Evolutionary conservation across 2,113 vertebrate genomes (phyloP).

Genomic region (Phaethornis superciliosus): DNA sequence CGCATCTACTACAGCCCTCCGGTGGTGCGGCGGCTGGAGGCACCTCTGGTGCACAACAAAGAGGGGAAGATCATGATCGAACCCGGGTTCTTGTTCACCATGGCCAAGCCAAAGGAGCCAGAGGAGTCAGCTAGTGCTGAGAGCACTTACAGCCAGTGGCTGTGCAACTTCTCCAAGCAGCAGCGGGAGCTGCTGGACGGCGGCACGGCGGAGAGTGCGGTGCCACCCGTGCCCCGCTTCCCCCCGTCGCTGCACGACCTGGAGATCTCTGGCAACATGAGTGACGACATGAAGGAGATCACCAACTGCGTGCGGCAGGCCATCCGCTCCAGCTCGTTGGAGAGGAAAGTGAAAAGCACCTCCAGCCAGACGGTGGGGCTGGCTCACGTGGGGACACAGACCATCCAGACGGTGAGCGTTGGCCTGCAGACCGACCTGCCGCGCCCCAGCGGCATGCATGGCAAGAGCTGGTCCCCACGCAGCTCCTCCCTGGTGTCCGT

Average conservation of each 20-base stretch:
- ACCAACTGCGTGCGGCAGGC: conserved; percentile 97
- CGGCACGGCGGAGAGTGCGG: conserved; percentile 43
- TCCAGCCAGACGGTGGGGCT: conserved; percentile 86
- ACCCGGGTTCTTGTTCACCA: conserved; percentile 83
- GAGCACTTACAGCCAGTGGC: conserved; percentile 88
- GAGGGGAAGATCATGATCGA: conserved; percentile 83
- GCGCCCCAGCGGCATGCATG: conserved; percentile 77
- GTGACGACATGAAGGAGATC: conserved; percentile 99
- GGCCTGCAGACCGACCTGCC: conserved; percentile 90
- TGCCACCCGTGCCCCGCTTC: conserved; percentile 70
- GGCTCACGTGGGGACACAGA: conserved; percentile 88
- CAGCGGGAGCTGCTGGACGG: conserved; percentile 87
- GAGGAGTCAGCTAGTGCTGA: conserved; percentile 72
- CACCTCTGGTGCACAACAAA: conserved; percentile 76
- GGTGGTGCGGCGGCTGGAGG: conserved; percentile 81
- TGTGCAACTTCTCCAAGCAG: conserved; percentile 91
- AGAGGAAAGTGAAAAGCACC: conserved; percentile 90
- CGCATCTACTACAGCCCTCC: conserved; percentile 97
- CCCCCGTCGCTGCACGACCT: conserved; percentile 82
- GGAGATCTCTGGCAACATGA: conserved; percentile 94
- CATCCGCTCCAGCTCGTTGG: conserved; percentile 93
- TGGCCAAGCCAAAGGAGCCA: conserved; percentile 81
- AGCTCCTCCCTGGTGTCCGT: conserved; percentile 86
- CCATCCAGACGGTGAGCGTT: conserved; percentile 85
- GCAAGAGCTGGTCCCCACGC: conserved; percentile 92